Evolutionary conservation across 2,888 invertebrate genomes (phyloP).

Genomic region (Lasioglossum marginatum): DNA sequence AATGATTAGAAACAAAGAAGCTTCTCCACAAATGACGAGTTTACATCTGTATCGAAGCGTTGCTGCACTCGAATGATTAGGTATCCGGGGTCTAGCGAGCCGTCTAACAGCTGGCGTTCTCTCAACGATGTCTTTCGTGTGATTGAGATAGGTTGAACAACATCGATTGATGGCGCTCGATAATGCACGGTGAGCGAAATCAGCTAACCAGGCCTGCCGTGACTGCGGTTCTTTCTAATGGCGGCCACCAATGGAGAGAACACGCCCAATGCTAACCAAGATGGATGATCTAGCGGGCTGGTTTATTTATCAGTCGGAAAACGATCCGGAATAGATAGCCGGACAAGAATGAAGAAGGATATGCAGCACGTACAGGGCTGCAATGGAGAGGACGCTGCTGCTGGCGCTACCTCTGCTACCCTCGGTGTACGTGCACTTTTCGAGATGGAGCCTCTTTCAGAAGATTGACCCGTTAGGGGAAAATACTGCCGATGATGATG

Average conservation of each 20-base stretch:
- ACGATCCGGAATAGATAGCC: constrained; percentile 47
- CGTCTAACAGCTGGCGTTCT: not conserved
- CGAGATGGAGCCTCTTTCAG: constrained; percentile 56
- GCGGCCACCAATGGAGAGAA: constrained; percentile 48
- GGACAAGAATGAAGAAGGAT: constrained; percentile 56
- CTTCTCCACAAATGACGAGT: not conserved
- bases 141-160: constrained; percentile 27
- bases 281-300: constrained; percentile 47
- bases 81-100: not conserved
- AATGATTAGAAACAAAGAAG: not conserved
- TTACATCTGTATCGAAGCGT: not conserved
- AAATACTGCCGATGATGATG: constrained; percentile 43
- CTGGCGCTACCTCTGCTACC: not conserved
- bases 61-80: not conserved
- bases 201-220: constrained; percentile 47
- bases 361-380: constrained; percentile 20
- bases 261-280: constrained; percentile 49
- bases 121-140: not conserved
- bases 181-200: constrained; percentile 58
- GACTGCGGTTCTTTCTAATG: constrained; percentile 62
- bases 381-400: constrained; percentile 10
- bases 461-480: constrained; percentile 54
- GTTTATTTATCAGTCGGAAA: constrained; percentile 59
- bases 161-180: constrained; percentile 64
- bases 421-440: constrained; percentile 38